Conservation (phyloP, 2,797 vertebrate genomes). For the Sparidentex hasta region DNA sequence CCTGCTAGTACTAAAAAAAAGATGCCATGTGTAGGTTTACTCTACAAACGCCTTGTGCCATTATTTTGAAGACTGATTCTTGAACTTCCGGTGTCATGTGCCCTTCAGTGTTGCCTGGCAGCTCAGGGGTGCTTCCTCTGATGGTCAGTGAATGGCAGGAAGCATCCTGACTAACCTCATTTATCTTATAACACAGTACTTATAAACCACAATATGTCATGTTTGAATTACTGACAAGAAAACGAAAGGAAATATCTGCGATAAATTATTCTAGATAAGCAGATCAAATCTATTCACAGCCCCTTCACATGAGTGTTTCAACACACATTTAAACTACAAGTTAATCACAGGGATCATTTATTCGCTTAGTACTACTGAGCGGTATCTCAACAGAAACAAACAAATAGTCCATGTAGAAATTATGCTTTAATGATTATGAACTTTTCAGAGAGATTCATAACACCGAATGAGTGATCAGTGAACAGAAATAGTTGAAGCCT, state of each 20-base stretch:
- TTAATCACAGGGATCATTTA: background rate
- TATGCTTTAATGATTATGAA: background rate
- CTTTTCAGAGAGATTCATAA: background rate
- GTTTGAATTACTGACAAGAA: constrained; percentile 30
- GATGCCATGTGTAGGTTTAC: background rate
- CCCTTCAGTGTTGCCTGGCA: constrained; percentile 28
- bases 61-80: constrained; percentile 61
- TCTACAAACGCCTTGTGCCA: background rate
- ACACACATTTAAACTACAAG: background rate
- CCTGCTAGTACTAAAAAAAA: too few species aligned
- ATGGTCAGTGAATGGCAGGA: background rate
- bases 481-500: background rate
- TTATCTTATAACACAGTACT: constrained; percentile 29
- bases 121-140: constrained; percentile 46
- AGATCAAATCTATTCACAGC: background rate
- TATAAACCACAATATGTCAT: constrained; percentile 20
- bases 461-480: background rate
- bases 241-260: constrained; percentile 1
- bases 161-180: constrained; percentile 25
- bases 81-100: constrained; percentile 42
- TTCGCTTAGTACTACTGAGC: background rate
- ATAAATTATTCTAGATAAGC: background rate
- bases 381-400: background rate
- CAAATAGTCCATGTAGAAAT: background rate
- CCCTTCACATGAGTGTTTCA: background rate